Evolutionary conservation across 2,888 invertebrate species (phyloP).

Genomic region (Heliconius erato): DNA sequence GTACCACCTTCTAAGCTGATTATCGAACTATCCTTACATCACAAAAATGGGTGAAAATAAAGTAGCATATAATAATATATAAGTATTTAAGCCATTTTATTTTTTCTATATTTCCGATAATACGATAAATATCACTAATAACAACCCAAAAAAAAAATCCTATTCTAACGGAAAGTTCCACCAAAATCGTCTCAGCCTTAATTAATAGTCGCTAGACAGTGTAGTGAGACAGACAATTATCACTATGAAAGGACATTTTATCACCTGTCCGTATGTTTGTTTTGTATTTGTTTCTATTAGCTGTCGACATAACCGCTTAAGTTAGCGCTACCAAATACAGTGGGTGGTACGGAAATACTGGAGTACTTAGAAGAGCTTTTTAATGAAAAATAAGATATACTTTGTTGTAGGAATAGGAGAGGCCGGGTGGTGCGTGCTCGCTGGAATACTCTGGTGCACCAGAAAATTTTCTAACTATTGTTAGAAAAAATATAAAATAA

Average conservation of each 20-base stretch:
- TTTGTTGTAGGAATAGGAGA: background rate
- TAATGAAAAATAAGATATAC: background rate
- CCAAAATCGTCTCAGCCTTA: background rate
- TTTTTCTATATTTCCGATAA: background rate
- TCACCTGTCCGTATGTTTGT: constrained; percentile 21
- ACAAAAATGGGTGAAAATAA: background rate
- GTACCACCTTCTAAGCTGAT: background rate
- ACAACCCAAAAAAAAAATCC: background rate
- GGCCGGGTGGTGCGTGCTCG: too few relatives aligned
- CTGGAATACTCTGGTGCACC: too few relatives aligned
- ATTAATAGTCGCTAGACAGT: constrained; percentile 8
- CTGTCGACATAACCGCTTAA: background rate
- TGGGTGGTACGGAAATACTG: background rate
- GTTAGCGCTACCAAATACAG: background rate
- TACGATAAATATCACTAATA: background rate
- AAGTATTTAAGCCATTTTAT: background rate
- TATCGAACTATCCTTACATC: background rate
- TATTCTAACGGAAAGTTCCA: constrained; percentile 10
- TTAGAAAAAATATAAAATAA: too few relatives aligned
- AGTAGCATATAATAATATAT: too few relatives aligned
- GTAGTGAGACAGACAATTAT: constrained; percentile 14
- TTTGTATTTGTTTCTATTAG: constrained; percentile 32
- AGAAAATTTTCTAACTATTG: too few relatives aligned
- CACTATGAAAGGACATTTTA: constrained; percentile 15
- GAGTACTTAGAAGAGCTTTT: background rate